Conservation (phyloP, 2,888 invertebrate genomes). For the Tetragnatha montana region DNA sequence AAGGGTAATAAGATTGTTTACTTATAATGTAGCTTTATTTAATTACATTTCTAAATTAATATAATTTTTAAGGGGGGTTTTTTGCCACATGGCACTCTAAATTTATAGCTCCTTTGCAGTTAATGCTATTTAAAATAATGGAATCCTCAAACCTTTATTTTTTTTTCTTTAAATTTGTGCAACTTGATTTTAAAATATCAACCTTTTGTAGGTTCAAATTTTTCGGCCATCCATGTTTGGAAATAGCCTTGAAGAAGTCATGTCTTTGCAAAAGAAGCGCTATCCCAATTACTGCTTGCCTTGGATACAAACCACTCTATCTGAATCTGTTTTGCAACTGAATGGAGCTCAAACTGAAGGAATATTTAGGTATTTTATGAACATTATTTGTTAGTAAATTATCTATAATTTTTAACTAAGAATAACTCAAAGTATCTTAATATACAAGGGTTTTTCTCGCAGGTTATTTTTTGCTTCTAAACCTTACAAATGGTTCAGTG, state of each 20-base stretch:
- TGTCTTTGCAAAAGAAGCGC: conserved; percentile 91
- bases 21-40: not conserved
- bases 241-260: conserved; percentile 92
- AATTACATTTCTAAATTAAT: not conserved
- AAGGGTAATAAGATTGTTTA: conserved; percentile 79
- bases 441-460: too few relatives aligned
- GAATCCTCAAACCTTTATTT: not conserved
- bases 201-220: conserved; percentile 86
- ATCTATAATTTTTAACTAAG: too few relatives aligned
- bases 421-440: too few relatives aligned
- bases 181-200: not conserved
- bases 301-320: conserved; percentile 96
- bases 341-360: conserved; percentile 96
- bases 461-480: too few relatives aligned
- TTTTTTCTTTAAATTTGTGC: not conserved
- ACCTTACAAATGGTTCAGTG: too few relatives aligned
- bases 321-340: conserved; percentile 81
- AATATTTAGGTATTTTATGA: conserved; percentile 81
- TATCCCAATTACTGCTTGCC: conserved; percentile 92
- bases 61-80: too few relatives aligned
- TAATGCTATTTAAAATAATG: not conserved
- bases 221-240: conserved; percentile 98
- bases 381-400: too few relatives aligned
- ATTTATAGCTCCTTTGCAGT: not conserved
- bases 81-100: too few relatives aligned